These are phyloP conservation scores for Ascaphus truei DNA, from an alignment of 2,113 vertebrate species.

Conservation along the genomic window DNA sequence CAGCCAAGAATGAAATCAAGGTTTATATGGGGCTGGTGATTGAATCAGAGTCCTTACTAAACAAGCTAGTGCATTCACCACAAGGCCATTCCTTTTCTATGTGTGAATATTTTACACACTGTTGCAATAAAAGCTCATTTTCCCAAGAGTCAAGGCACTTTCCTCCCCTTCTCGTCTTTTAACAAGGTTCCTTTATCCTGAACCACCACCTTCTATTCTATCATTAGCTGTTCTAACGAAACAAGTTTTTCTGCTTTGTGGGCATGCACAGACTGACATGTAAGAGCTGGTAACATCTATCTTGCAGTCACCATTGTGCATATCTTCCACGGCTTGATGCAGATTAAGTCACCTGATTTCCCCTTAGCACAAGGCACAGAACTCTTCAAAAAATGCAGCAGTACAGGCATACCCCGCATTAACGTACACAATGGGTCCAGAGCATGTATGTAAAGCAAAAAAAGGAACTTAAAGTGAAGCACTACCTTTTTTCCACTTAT, in stretches of 20 bases:
- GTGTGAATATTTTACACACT: not conserved
- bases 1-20: not conserved
- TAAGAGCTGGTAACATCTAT: not conserved
- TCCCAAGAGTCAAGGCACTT: not conserved
- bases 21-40: not conserved
- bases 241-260: not conserved
- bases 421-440: no score
- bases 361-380: no score
- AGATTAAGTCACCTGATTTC: no score
- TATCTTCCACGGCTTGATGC: not conserved
- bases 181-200: no score
- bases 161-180: not conserved
- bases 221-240: not conserved
- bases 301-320: not conserved
- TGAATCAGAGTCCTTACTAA: no score
- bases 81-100: not conserved
- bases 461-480: no score
- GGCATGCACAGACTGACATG: not conserved
- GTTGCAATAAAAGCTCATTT: not conserved
- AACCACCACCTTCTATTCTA: not conserved
- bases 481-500: no score
- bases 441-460: no score
- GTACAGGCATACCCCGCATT: not conserved
- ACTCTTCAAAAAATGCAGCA: not conserved
- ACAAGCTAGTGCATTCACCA: not conserved